Percentiles rank a stretch among this genome's conserved stretches.
These are phyloP conservation scores for Ophiothrix spiculata DNA, from an alignment of 35 echinoderm and acorn worm species.

Conservation along the genomic window DNA sequence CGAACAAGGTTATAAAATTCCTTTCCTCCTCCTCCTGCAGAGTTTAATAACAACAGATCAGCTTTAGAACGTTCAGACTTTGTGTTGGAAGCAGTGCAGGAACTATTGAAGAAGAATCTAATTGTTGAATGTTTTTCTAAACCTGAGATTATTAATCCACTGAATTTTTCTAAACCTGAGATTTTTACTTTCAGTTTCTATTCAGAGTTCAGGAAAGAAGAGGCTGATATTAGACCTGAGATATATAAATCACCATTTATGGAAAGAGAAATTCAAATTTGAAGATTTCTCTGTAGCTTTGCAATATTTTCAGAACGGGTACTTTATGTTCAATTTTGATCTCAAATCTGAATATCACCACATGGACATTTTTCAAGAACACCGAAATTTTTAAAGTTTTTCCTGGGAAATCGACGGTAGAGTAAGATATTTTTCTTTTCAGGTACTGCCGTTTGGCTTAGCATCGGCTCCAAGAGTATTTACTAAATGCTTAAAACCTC, in stretches of 20 bases:
- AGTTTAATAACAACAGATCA: slow-evolving; percentile 1
- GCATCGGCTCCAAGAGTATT: slow-evolving; percentile 25
- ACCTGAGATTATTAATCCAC: slow-evolving; percentile 22
- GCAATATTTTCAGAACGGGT: slow-evolving; percentile 14
- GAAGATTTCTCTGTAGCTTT: slow-evolving; percentile 27
- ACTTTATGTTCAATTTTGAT: slow-evolving; percentile 41
- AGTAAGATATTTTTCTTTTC: slow-evolving; percentile 37
- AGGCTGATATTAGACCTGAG: slow-evolving; percentile 37
- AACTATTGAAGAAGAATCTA: neutral
- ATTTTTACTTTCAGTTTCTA: slow-evolving; percentile 26
- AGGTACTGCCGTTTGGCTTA: slow-evolving; percentile 38
- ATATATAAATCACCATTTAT: slow-evolving; percentile 23
- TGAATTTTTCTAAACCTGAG: slow-evolving; percentile 27
- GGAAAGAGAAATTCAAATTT: slow-evolving; percentile 31
- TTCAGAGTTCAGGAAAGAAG: slow-evolving; percentile 36
- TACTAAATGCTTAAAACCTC: slow-evolving; percentile 23
- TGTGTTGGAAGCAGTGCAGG: neutral
- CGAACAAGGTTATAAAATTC: slow-evolving; percentile 30
- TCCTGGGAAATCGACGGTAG: slow-evolving; percentile 13
- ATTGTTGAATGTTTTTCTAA: neutral
- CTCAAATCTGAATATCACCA: slow-evolving; percentile 42
- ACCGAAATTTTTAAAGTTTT: slow-evolving; percentile 41
- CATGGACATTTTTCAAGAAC: slow-evolving; percentile 37
- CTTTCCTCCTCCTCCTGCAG: slow-evolving; percentile 2
- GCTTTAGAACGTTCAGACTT: neutral